These are phyloP conservation scores for Phenacoccus solenopsis DNA, from an alignment of 1,140 invertebrate species.

Conservation along the genomic window DNA sequence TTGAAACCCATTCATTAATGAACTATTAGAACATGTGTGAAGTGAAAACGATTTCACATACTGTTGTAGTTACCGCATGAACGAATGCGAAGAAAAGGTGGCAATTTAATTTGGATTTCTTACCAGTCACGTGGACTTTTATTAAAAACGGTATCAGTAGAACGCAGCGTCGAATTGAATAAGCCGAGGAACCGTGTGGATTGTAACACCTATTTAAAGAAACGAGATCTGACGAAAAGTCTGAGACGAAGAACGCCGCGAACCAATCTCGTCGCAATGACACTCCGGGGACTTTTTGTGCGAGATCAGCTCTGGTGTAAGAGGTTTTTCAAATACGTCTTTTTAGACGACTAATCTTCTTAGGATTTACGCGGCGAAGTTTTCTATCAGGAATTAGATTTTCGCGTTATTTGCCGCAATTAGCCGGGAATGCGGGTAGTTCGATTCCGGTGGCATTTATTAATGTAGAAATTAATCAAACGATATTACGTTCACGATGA, in stretches of 20 bases:
- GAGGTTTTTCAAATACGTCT: too few species aligned
- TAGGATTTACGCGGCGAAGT: background rate
- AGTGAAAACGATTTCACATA: too few species aligned
- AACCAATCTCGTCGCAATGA: constrained; percentile 4
- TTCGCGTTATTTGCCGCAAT: too few species aligned
- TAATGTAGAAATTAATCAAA: too few species aligned
- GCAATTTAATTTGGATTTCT: background rate
- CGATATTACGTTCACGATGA: too few species aligned
- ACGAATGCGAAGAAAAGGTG: background rate
- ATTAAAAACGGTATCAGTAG: background rate
- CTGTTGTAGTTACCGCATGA: too few species aligned
- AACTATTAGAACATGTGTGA: too few species aligned
- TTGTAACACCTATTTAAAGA: constrained; percentile 17
- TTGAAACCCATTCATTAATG: too few species aligned
- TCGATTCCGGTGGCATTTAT: too few species aligned
- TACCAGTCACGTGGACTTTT: background rate
- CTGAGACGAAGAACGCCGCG: background rate
- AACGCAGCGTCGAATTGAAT: constrained; percentile 11
- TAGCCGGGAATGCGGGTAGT: too few species aligned
- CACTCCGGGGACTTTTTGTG: background rate
- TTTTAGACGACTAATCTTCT: background rate
- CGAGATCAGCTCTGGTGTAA: background rate
- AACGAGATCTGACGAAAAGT: constrained; percentile 3
- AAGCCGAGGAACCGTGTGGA: background rate
- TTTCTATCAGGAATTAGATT: background rate